Conservation (phyloP, 2,797 vertebrate genomes). For the Malurus leucopterus region DNA sequence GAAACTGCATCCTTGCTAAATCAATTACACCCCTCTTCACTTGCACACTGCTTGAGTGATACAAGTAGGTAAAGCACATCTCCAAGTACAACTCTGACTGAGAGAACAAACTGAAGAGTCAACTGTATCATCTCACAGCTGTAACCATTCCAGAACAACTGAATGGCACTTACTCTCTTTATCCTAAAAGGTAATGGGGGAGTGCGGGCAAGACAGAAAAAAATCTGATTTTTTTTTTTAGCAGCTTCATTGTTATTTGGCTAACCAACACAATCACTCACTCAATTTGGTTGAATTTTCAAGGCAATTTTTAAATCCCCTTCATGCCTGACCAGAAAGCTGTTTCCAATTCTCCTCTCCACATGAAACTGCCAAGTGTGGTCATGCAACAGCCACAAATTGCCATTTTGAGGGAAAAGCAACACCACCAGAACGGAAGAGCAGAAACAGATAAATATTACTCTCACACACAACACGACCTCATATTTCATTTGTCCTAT, state of each 20-base stretch:
- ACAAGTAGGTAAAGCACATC: neutral
- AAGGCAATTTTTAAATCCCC: neutral
- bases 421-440: neutral
- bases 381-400: neutral
- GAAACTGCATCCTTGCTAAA: neutral
- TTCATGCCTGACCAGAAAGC: neutral
- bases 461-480: neutral
- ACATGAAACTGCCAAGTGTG: neutral
- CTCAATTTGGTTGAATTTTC: neutral
- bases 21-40: neutral
- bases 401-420: neutral
- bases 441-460: neutral
- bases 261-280: neutral
- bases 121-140: neutral
- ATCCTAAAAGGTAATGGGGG: rapidly evolving
- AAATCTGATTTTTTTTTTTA: neutral
- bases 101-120: neutral
- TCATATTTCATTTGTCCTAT: neutral
- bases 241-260: neutral
- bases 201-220: neutral
- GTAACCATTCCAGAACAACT: neutral
- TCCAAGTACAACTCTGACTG: neutral
- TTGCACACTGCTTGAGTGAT: neutral
- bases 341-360: neutral
- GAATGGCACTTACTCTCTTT: neutral